Conservation (phyloP, 2,888 invertebrate species). For the Acleris emargana region DNA sequence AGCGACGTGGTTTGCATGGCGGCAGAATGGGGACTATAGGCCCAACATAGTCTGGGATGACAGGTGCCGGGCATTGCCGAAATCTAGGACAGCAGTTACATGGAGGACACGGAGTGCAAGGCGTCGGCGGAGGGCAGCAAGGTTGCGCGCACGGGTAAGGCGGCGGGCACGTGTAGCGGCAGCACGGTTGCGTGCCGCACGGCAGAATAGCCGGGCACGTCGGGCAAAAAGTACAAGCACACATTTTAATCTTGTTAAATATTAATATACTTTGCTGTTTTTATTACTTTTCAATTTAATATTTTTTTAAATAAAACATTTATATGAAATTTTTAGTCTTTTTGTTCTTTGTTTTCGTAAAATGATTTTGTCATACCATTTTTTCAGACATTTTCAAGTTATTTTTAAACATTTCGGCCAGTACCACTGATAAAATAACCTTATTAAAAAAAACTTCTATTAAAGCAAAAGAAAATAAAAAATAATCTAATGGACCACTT, state of each 20-base stretch:
- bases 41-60: slow-evolving; percentile 67
- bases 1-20: slow-evolving; percentile 65
- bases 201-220: slow-evolving; percentile 67
- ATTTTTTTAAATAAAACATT: background rate
- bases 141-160: too few relatives aligned
- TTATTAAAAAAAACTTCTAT: too few relatives aligned
- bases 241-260: slow-evolving; percentile 49
- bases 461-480: too few relatives aligned
- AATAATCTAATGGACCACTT: too few relatives aligned
- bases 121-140: slow-evolving; percentile 68
- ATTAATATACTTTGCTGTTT: slow-evolving; percentile 20
- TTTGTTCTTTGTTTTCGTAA: background rate
- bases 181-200: slow-evolving; percentile 54
- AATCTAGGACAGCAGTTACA: slow-evolving; percentile 66
- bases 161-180: too few relatives aligned
- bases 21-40: slow-evolving; percentile 74
- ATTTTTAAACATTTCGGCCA: background rate
- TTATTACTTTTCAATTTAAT: slow-evolving; percentile 14
- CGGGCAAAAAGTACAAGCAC: slow-evolving; percentile 61
- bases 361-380: slow-evolving; percentile 1
- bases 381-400: background rate
- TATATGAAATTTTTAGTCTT: background rate
- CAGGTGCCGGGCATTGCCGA: slow-evolving; percentile 70
- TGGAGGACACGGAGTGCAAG: slow-evolving; percentile 73
- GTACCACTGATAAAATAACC: background rate